These are phyloP conservation scores for Misgurnus mizolepis DNA, from an alignment of 2,113 vertebrate genomes.

Conservation along the genomic window DNA sequence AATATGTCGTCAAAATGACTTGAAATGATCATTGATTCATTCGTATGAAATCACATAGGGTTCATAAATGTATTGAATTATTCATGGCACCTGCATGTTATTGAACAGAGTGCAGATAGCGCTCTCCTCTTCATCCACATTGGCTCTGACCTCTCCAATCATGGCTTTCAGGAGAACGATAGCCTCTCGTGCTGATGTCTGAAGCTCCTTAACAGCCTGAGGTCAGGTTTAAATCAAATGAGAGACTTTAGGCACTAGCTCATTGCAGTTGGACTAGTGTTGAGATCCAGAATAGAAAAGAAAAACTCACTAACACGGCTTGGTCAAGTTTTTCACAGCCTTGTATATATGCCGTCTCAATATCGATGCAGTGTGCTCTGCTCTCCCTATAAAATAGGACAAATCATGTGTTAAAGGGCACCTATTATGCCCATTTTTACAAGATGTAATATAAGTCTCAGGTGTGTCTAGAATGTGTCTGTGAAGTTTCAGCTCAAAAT, in stretches of 20 bases:
- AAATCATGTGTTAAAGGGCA: background rate
- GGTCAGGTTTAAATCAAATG: constrained; percentile 6
- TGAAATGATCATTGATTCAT: background rate
- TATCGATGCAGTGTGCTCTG: constrained; percentile 91
- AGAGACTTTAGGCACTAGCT: background rate
- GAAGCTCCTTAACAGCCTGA: constrained; percentile 91
- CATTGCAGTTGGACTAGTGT: background rate
- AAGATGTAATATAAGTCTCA: too few relatives aligned
- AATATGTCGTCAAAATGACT: background rate
- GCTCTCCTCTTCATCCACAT: constrained; percentile 84
- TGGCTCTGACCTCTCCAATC: constrained; percentile 89
- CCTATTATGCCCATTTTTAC: too few relatives aligned
- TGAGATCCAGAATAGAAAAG: background rate
- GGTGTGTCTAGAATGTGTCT: too few relatives aligned
- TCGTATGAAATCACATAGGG: too few relatives aligned
- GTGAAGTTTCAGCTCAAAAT: too few relatives aligned
- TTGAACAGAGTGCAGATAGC: constrained; percentile 88
- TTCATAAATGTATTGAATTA: background rate
- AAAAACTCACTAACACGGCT: constrained; percentile 83
- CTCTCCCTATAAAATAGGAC: constrained; percentile 77
- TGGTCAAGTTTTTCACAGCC: constrained; percentile 93
- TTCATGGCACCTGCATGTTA: constrained; percentile 82
- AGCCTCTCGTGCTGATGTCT: constrained; percentile 85
- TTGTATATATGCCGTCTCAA: constrained; percentile 89
- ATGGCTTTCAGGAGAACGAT: constrained; percentile 87